Base-by-base conservation (phyloP, 1,140 invertebrate genomes). In the Sarcophaga bullata region DNA sequence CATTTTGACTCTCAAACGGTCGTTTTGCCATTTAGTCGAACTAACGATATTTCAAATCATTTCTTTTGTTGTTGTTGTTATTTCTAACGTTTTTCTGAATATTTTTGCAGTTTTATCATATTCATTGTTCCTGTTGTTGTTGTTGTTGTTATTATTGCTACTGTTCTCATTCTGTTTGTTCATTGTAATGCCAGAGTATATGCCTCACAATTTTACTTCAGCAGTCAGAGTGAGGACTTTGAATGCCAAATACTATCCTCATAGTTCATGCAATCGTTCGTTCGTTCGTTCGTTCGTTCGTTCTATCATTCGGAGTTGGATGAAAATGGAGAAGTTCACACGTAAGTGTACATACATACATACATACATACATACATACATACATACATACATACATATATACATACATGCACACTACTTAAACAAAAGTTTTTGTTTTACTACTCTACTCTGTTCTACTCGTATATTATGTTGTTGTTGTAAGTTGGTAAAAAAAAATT, bases 401-500 rank as follows among this genome's bases (percentile, higher is more conserved):
- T 58, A 58, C 52, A 15, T 15, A 11, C n/a, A 58, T 7, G n/a
- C 8, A 68, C n/a, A 25, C 19, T 68, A 17, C 62, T 37, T 37
- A 37, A 1, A 37, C 25, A 37, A 37, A 37, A 37, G 1, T 37
- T 37, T 37, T 37, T 37, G 1, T 68, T 68, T 68, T 4, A 48
- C 75, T 0, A 48, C 75, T 52, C 50, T 49, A 19, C 48, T 78
- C 15, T 78, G 49, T 46, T 48, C 73, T 76, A 37, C 4, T 37
- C 25, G 25, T 37, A 37, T 37, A 4, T 4, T 37, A 37, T 37
- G 25, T 37, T 37, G 54, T 58, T 25, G 75, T 8, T 78, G 48
- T 78, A 78, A 78, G 48, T 50, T 52, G 75, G 48, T 46, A 52
- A 48, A n/a, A 19, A 75, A 78, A 78, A 19, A 10, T 19, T 78